Evolutionary conservation across 2,113 vertebrate genomes (phyloP), one percentile per base, ranked within the genome.

Genomic region (Diphyllodes magnificus): DNA sequence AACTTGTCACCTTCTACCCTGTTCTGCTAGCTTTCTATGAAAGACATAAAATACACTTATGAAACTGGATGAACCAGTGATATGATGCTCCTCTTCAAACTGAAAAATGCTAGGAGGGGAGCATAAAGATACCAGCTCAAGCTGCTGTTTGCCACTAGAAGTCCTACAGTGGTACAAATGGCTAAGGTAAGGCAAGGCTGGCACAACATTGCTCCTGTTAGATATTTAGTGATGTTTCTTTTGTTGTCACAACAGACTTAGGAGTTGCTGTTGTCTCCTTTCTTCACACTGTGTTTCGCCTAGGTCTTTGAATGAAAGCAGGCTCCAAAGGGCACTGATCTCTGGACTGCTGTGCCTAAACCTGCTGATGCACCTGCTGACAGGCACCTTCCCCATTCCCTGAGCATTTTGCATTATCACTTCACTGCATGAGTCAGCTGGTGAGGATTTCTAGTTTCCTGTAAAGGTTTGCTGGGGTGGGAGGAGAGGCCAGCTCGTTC

Each of bases 311-410:
- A 57, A 77, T n/a, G 27, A 86, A 71, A 93, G 28, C 19, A 33
- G 28, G 13, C 51, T 71, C 57, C 53, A 42, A 68, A 89, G n/a
- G 45, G 7, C 25, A 20, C 15, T 27, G 42, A 60, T 70, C 30
- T 80, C 33, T 37, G 45, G 49, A 19, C 7, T n/a, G 23, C 49
- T 24, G 28, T 70, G 33, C 14, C 23, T 40, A 61, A 89, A 64
- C 6, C 27, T 18, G 40, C 22, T 1, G 0, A 20, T 60, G 31
- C 40, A 27, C 8, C 31, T 6, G 1, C 16, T 90, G 31, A 42
- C 39, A 80, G 27, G 2, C 4, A 8, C 22, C 1, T 2, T 61
- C 10, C 19, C 13, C 9, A 0, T 47, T 47, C 39, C 8, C 44
- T 11, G 19, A 13, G 11, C 47, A 7, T 66, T 88, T 78, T 66